Conservation (phyloP, 2,888 invertebrate genomes). For the Rotaria macrura region DNA sequence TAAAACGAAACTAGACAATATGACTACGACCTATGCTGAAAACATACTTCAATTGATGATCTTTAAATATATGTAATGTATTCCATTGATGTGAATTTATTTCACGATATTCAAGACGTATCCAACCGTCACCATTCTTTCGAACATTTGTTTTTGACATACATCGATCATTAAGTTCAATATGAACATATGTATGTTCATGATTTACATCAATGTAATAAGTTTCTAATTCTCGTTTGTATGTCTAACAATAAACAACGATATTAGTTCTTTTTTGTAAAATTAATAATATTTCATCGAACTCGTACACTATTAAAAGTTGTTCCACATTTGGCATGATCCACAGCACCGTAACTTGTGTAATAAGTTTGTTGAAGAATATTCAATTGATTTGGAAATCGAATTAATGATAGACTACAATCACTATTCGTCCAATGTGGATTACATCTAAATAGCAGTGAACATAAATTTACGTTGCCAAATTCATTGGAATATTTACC, state of each 20-base stretch:
- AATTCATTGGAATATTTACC: neutral
- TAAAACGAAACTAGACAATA: neutral
- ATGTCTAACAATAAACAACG: neutral
- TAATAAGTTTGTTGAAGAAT: neutral
- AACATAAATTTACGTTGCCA: neutral
- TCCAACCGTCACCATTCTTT: neutral
- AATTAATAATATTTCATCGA: neutral
- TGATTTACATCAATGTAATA: neutral
- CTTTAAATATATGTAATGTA: constrained; percentile 18
- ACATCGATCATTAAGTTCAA: neutral
- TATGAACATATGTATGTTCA: neutral
- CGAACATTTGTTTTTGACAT: neutral
- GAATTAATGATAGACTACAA: neutral
- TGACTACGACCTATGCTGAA: neutral
- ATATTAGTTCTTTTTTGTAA: neutral
- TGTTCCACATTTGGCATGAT: neutral
- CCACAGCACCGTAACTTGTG: neutral
- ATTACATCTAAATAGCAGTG: neutral
- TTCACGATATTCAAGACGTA: neutral
- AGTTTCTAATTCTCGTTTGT: neutral
- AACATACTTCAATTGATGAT: neutral
- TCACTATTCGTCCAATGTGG: neutral
- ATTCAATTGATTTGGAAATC: neutral
- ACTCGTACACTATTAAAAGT: neutral
- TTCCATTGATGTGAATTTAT: neutral